phyloP scores from a whole-genome alignment of 2,797 vertebrate genomes.

The Propithecus perrieri region DNA sequence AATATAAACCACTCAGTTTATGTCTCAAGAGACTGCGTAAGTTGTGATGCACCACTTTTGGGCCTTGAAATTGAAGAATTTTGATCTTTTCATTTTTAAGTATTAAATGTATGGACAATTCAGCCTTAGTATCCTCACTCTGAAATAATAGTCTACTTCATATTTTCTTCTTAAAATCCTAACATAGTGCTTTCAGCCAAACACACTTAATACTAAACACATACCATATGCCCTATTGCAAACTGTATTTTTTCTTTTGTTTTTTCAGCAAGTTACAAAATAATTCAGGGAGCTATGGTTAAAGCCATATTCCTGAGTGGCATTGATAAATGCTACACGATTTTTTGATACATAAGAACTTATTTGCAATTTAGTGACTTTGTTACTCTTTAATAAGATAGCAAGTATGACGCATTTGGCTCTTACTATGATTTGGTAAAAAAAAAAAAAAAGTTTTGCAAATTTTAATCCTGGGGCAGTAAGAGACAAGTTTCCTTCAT shows the following conservation, averaged over 20 bases:
- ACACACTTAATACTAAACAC: conserved; percentile 66
- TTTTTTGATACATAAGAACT: conserved; percentile 4
- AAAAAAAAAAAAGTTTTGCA: background rate
- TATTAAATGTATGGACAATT: background rate
- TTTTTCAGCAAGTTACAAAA: conserved; percentile 35
- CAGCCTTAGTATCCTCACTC: background rate
- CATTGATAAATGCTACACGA: conserved; percentile 35
- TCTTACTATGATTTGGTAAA: conserved; percentile 50
- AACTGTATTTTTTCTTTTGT: background rate
- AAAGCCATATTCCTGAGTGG: conserved; percentile 61
- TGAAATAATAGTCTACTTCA: conserved; percentile 57
- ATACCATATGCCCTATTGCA: conserved; percentile 63
- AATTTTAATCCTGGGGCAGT: background rate
- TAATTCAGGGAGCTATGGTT: conserved; percentile 49
- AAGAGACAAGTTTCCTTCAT: background rate
- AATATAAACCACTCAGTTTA: conserved; percentile 82
- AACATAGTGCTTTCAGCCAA: conserved; percentile 71
- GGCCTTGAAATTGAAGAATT: background rate
- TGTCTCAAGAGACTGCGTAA: conserved; percentile 24
- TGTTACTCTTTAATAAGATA: conserved; percentile 26
- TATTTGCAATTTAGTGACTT: conserved; percentile 51
- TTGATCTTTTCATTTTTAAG: background rate
- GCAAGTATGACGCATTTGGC: conserved; percentile 42
- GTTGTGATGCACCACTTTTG: background rate
- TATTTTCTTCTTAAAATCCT: conserved; percentile 48